These are phyloP conservation scores for Minunthozetes semirufus DNA, from an alignment of 2,888 invertebrate species.

Conservation along the genomic window DNA sequence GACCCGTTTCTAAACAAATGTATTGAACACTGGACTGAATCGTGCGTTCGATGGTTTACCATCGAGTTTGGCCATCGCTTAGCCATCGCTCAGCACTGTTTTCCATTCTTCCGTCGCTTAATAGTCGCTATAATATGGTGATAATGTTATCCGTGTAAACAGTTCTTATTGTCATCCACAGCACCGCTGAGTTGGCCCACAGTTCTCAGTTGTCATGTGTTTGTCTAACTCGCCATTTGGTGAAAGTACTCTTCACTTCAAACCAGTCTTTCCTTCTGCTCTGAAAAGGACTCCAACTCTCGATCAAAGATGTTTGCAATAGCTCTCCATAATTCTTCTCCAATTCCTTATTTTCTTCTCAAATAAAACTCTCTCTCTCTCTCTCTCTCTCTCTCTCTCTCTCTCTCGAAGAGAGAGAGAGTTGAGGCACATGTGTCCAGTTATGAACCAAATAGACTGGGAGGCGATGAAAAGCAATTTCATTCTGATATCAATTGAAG, in stretches of 20 bases:
- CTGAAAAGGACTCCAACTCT: neutral
- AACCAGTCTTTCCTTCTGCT: neutral
- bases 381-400: slow-evolving; percentile 6
- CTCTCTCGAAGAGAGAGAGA: neutral
- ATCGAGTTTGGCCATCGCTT: neutral
- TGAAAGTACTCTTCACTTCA: neutral
- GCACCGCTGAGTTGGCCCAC: neutral
- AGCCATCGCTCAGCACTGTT: neutral
- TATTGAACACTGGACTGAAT: neutral
- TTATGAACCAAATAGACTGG: neutral
- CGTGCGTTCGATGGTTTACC: neutral
- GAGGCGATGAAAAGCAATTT: neutral
- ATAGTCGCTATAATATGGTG: neutral
- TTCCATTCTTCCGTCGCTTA: no score
- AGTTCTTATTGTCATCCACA: neutral
- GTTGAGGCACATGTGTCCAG: neutral
- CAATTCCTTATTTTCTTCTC: slow-evolving; percentile 2
- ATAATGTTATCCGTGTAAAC: neutral
- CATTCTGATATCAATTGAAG: neutral
- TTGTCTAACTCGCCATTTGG: neutral
- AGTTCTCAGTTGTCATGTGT: neutral
- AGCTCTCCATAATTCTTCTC: slow-evolving; percentile 1
- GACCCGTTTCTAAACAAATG: neutral
- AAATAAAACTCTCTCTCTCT: neutral
- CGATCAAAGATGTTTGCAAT: neutral